Evolutionary conservation across 2,797 vertebrate species (phyloP).

Genomic region (Sebastes reedi): DNA sequence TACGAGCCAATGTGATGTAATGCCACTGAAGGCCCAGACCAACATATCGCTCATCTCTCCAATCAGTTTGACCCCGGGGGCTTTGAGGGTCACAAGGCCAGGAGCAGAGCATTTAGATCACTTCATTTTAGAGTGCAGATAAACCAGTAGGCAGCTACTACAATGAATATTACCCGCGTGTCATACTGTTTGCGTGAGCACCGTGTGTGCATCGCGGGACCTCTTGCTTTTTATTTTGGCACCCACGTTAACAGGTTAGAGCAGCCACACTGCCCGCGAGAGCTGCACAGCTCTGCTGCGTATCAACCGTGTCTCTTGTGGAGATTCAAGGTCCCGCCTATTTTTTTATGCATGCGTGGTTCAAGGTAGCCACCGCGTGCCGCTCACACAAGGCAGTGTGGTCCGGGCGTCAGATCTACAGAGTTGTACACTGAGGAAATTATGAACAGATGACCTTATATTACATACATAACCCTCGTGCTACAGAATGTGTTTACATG

Average conservation of each 20-base stretch:
- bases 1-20: constrained; percentile 48
- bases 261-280: no score
- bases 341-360: no score
- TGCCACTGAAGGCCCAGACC: constrained; percentile 17
- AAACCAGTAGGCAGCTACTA: constrained; percentile 2
- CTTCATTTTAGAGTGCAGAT: neutral
- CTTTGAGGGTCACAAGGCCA: constrained; percentile 38
- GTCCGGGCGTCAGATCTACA: neutral
- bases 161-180: no score
- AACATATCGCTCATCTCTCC: constrained; percentile 20
- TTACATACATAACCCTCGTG: neutral
- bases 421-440: neutral
- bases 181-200: no score
- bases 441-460: neutral
- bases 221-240: no score
- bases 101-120: neutral
- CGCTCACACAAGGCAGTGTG: neutral
- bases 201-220: no score
- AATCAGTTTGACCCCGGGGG: constrained; percentile 34
- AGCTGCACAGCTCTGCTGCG: no score
- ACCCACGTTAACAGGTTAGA: no score
- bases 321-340: no score
- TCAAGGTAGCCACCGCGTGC: no score
- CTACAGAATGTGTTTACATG: neutral
- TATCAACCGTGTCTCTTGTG: no score